Evolutionary conservation across 2,797 vertebrate species (phyloP), one percentile per base, ranked within the genome.

Genomic region (Pangasius macronema): DNA sequence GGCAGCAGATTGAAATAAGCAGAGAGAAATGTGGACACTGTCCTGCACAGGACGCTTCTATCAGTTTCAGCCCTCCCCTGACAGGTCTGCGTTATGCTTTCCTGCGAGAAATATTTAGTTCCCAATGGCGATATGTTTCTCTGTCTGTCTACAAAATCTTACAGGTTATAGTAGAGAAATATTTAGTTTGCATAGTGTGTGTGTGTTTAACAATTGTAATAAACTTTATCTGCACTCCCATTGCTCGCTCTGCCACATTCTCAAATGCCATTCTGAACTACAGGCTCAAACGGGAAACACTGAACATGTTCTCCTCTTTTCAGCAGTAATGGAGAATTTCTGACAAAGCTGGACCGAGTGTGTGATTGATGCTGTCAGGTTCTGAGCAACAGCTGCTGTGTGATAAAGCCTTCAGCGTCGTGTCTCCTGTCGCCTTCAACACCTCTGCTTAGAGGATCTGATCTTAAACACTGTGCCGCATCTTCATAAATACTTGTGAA

Each of bases 341-440:
- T 80, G 84, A 88, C 83, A 83, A 77, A 72, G 55, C 87, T n/a
- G 67, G 67, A 67, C 86, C 85, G 89, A 89, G 87, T 88, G 89
- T 84, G 92, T 94, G 94, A 96, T 95, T 93, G 94, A 95, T 95
- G 93, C 92, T 87, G 88, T 89, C 49, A 89, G 91, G 3, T 77
- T 89, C 87, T 95, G 94, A 95, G 92, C 94, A 95, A 93, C 95
- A 94, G 92, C 86, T 87, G 89, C 89, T 88, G 91, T 88, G 89
- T 93, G 94, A 95, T 95, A 94, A 90, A 95, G 93, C 92, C 83
- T 86, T 95, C 92, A 91, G 88, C 88, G 90, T 86, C 89, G 90
- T 91, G 91, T 91, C 92, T 91, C 89, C 86, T 70, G 87, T 90
- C 87, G 72, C 92, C 92, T 84, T 63, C 61, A 67, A 85, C 92